Percentiles rank a stretch among this genome's conserved stretches.
Conservation (phyloP, 64 coral and sea anemone species). For the Pachyseris speciosa region DNA sequence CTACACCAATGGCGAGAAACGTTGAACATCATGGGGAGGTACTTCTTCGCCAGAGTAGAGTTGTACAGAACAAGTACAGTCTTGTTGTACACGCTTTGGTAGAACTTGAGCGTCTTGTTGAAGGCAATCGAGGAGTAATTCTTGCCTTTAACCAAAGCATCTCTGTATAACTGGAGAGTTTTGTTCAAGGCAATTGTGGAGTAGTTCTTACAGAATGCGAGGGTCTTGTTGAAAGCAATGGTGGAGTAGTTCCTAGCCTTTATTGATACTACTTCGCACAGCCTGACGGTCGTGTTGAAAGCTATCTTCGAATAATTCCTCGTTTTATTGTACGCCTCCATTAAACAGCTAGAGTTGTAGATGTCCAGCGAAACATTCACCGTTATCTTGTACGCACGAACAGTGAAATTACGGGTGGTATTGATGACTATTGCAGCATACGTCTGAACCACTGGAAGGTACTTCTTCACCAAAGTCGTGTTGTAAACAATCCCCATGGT, state of each 20-base stretch:
- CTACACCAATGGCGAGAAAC: conserved; percentile 50
- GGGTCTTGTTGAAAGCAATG: conserved; percentile 61
- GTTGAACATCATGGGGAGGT: conserved; percentile 62
- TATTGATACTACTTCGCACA: conserved; percentile 18
- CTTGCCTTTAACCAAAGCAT: too few relatives aligned
- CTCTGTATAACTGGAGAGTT: conserved; percentile 52
- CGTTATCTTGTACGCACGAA: neutral
- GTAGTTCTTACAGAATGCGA: conserved; percentile 47
- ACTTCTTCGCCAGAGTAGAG: conserved; percentile 17
- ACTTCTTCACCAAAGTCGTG: neutral
- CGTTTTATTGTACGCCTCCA: conserved; percentile 21
- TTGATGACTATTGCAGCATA: neutral
- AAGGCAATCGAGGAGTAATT: conserved; percentile 10
- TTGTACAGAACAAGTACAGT: neutral
- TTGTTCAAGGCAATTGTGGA: conserved; percentile 53
- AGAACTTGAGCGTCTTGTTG: conserved; percentile 64
- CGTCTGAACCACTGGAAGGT: conserved; percentile 5
- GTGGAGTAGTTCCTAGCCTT: conserved; percentile 21
- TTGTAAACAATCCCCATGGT: conserved; percentile 1
- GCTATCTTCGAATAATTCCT: conserved; percentile 26
- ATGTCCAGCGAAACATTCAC: conserved; percentile 10
- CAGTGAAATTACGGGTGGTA: conserved; percentile 30
- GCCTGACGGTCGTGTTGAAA: conserved; percentile 5
- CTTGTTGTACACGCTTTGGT: conserved; percentile 40
- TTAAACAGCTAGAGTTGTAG: conserved; percentile 52